These are phyloP conservation scores for Pionites leucogaster DNA, from an alignment of 2,113 vertebrate species.

Conservation along the genomic window DNA sequence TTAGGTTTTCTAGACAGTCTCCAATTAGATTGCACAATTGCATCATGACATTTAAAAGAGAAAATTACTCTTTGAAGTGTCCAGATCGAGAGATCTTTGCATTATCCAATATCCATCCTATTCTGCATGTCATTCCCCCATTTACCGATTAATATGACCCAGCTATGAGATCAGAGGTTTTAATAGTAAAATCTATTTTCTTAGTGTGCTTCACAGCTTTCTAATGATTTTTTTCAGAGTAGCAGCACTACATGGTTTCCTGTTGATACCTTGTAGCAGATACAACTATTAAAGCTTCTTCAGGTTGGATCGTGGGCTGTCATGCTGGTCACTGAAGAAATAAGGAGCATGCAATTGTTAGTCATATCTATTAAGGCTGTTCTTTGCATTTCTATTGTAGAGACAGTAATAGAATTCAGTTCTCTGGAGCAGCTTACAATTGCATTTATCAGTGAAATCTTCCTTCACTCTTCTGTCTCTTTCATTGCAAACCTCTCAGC, in stretches of 20 bases:
- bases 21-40: neutral
- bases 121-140: neutral
- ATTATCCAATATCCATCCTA: neutral
- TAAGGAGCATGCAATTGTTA: neutral
- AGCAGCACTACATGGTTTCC: neutral
- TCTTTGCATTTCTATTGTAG: neutral
- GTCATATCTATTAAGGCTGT: neutral
- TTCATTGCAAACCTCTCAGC: neutral
- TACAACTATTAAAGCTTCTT: neutral
- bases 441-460: neutral
- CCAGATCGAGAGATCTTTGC: neutral
- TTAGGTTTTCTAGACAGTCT: neutral
- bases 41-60: neutral
- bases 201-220: neutral
- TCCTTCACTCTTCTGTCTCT: neutral
- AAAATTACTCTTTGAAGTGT: neutral
- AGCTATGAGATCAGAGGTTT: neutral
- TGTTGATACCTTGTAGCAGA: neutral
- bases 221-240: neutral
- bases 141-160: neutral
- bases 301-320: neutral
- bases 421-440: neutral
- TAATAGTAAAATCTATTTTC: neutral
- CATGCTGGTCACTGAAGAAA: neutral
- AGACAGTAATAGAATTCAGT: neutral